phyloP scores from a whole-genome alignment of 2,797 vertebrate species.

The Paguma larvata region DNA sequence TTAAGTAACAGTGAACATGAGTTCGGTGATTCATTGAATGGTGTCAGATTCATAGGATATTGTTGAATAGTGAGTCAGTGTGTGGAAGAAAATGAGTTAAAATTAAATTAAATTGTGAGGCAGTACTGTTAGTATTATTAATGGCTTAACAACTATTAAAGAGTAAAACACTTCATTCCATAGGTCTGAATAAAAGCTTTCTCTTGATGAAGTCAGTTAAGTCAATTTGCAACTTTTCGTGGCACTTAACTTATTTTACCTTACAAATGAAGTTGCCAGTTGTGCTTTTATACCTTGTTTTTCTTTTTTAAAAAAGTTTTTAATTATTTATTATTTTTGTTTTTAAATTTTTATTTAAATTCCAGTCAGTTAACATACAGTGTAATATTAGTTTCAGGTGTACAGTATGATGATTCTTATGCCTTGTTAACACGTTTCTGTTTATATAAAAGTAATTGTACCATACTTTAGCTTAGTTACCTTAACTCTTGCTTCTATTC shows the following conservation, averaged over 20 bases:
- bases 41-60: background rate
- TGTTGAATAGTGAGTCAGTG: background rate
- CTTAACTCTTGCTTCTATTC: background rate
- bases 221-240: background rate
- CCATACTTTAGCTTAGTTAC: background rate
- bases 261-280: constrained; percentile 14
- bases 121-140: background rate
- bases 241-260: background rate
- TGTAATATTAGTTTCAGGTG: background rate
- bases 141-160: background rate
- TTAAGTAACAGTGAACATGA: background rate
- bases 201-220: background rate
- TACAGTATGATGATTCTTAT: background rate
- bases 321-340: background rate
- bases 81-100: background rate
- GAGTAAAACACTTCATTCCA: background rate
- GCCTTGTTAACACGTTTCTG: background rate
- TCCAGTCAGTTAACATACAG: background rate
- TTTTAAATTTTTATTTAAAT: background rate
- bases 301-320: background rate
- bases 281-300: background rate
- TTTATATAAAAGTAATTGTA: constrained; percentile 14
- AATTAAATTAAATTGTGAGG: background rate
- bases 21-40: background rate
- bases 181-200: background rate